phyloP scores from a whole-genome alignment of 2,797 vertebrate species.

The Scarus forsteni region DNA sequence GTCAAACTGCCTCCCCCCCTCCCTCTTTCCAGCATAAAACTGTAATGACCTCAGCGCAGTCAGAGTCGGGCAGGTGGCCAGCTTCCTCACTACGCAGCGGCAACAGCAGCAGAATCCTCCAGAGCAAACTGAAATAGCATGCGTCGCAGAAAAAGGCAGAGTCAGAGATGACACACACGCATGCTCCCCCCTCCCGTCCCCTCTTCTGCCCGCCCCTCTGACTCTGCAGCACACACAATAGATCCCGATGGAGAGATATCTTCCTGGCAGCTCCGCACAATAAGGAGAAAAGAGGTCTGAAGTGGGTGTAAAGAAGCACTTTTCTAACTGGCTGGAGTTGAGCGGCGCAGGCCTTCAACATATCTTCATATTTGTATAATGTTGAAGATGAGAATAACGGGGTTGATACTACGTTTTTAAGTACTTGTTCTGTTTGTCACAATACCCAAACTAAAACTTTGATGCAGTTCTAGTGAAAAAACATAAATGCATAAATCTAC shows the following conservation, averaged over 20 bases:
- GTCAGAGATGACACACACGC: slow-evolving; percentile 62
- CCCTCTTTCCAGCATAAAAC: slow-evolving; percentile 54
- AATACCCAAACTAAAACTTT: too few relatives aligned
- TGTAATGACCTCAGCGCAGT: slow-evolving; percentile 69
- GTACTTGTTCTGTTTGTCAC: too few relatives aligned
- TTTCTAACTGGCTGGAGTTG: neutral
- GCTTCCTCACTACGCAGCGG: slow-evolving; percentile 60
- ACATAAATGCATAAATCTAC: too few relatives aligned
- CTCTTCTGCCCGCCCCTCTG: slow-evolving; percentile 11
- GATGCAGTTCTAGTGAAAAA: too few relatives aligned
- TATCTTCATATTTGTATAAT: too few relatives aligned
- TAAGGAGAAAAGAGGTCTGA: slow-evolving; percentile 36
- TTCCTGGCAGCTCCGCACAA: slow-evolving; percentile 57
- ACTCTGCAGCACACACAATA: slow-evolving; percentile 51
- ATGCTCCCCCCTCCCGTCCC: slow-evolving; percentile 1
- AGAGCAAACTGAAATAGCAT: slow-evolving; percentile 62
- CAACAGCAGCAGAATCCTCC: slow-evolving; percentile 53
- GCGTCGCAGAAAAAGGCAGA: slow-evolving; percentile 37
- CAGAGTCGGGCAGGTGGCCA: slow-evolving; percentile 72
- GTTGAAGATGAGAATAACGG: too few relatives aligned
- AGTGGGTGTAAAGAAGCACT: slow-evolving; percentile 40
- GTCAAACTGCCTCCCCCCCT: slow-evolving; percentile 20
- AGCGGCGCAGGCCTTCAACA: neutral
- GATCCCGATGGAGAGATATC: slow-evolving; percentile 62
- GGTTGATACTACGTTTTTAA: too few relatives aligned